Evolutionary conservation across 2,888 invertebrate species (phyloP).

Genomic region (Oscheius sp.): DNA sequence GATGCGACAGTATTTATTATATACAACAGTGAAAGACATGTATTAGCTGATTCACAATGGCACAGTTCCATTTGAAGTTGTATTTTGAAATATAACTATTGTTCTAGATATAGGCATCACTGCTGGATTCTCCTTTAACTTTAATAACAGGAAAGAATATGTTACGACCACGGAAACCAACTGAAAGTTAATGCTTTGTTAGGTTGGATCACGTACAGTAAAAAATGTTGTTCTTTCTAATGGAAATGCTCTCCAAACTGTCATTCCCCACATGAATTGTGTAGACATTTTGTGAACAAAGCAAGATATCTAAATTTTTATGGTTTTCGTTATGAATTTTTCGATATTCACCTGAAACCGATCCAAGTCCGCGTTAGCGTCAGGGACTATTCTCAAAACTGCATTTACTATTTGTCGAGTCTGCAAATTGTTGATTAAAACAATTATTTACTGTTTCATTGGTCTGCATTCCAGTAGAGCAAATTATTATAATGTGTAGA

Average conservation of each 20-base stretch:
- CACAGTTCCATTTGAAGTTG: not conserved
- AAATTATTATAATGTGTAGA: slow-evolving; percentile 60
- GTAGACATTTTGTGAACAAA: slow-evolving; percentile 69
- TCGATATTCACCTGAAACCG: slow-evolving; percentile 56
- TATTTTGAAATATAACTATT: slow-evolving; percentile 19
- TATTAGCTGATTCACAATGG: no score
- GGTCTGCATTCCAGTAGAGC: slow-evolving; percentile 63
- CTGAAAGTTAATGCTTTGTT: slow-evolving; percentile 44
- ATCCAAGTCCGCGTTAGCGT: slow-evolving; percentile 62
- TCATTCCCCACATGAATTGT: slow-evolving; percentile 70
- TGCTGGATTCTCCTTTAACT: slow-evolving; percentile 61
- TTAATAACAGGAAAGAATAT: slow-evolving; percentile 66
- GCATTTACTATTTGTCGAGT: slow-evolving; percentile 66
- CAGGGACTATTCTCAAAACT: slow-evolving; percentile 64
- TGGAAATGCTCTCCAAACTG: slow-evolving; percentile 69
- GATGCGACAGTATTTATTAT: no score
- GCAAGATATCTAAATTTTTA: slow-evolving; percentile 58
- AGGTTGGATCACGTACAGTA: slow-evolving; percentile 64
- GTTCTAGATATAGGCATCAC: slow-evolving; percentile 27
- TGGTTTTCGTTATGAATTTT: not conserved
- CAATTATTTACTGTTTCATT: slow-evolving; percentile 57
- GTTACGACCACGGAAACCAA: slow-evolving; percentile 66
- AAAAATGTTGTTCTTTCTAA: slow-evolving; percentile 68
- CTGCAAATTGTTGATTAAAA: slow-evolving; percentile 35
- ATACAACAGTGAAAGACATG: no score